phyloP scores from a whole-genome alignment of 2,113 vertebrate species.

The Marmota monax region DNA sequence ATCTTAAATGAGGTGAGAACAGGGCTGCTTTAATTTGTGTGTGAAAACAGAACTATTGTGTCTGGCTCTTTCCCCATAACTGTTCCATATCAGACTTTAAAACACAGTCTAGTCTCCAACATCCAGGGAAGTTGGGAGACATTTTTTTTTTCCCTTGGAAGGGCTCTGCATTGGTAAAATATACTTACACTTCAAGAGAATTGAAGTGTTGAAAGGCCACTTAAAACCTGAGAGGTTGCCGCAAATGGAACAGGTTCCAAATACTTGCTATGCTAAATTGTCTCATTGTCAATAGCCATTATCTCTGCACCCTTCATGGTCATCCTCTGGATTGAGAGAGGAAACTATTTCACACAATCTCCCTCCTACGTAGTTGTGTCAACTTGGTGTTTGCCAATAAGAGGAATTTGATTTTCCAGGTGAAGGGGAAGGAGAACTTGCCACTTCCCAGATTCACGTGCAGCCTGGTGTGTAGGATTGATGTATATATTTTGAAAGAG shows the following conservation, averaged over 20 bases:
- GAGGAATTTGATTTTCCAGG: not conserved
- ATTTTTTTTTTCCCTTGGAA: not conserved
- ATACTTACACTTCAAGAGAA: not conserved
- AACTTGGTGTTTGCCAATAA: not conserved
- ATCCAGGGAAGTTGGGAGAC: not conserved
- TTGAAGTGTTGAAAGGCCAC: not conserved
- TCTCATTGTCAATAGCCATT: not conserved
- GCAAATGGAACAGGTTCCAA: not conserved
- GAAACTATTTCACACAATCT: conserved; percentile 9
- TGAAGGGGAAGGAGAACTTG: not conserved
- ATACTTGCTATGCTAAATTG: not conserved
- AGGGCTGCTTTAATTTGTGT: not conserved
- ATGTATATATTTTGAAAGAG: not conserved
- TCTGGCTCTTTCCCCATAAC: not conserved
- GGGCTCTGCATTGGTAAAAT: not conserved
- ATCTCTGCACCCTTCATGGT: not conserved
- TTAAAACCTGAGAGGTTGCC: not conserved
- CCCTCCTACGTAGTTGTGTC: not conserved
- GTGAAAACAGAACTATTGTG: not conserved
- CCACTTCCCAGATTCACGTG: not conserved
- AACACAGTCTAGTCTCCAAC: not conserved
- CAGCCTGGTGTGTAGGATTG: not conserved
- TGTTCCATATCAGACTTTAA: not conserved
- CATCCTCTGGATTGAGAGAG: not conserved
- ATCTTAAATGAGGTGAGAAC: not conserved